Base-by-base conservation (phyloP, 2,888 invertebrate species). In the Drosophila tripunctata region DNA sequence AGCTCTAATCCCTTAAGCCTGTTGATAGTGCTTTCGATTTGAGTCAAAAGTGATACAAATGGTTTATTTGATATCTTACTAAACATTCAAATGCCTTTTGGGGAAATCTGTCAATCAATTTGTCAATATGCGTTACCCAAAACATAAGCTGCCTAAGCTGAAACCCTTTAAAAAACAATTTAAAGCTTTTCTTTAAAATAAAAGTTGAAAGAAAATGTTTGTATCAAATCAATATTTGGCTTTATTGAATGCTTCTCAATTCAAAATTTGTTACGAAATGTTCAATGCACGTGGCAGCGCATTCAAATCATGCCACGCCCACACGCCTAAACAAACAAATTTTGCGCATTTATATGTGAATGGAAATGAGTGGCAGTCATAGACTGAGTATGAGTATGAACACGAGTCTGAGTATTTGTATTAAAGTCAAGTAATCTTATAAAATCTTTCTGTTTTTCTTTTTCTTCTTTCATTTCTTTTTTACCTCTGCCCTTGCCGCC, bases 371-470 rank as follows among this genome's bases (percentile, higher is more conserved):
- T 17, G 22, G 4, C 21, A 21, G 21, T 4, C 3, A 27, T 8
- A 10, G 14, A 22, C 10, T 10, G 24, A 15, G 24, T 43, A 2
- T 5, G 27, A 27, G 27, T 50, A n/a, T n/a, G 22, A 50, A 17
- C 31, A 19, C 24, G 22, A 17, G 54, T 35, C 17, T 35, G 33
- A 27, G 27, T 61, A 47, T 75, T 55, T 68, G 58, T 66, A 72
- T 62, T 68, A 75, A 68, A 73, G 54, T 67, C 65, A 54, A 64
- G 67, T 87, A 85, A 83, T 83, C 85, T 66, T 74, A 76, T 70
- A 69, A 82, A 82, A 81, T 82, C 83, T 69, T 66, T 67, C 52
- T 54, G 17, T 58, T 45, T 68, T 60, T 62, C 43, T 14, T 62
- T 27, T 41, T 48, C 47, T 8, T 22, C 57, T 33, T 33, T 22